Percentiles rank a stretch among this genome's conserved stretches.
phyloP scores from a whole-genome alignment of 2,888 invertebrate species.

The Buathra laborator region DNA sequence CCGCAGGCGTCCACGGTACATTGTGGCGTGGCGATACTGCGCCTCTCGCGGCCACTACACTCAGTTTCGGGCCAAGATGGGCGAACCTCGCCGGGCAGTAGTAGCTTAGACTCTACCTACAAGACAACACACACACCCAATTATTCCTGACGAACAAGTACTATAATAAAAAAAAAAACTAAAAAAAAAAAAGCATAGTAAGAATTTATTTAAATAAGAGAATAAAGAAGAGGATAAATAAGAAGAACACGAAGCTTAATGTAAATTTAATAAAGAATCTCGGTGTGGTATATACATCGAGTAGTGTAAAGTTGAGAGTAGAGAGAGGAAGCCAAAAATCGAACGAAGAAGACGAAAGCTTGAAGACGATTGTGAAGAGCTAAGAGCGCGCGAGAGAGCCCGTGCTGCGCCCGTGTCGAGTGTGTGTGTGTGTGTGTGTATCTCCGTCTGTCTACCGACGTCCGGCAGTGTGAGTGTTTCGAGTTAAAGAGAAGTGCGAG shows the following conservation, averaged over 20 bases:
- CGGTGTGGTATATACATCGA: conserved; percentile 13
- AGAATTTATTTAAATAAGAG: conserved; percentile 43
- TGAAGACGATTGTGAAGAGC: conserved; percentile 22
- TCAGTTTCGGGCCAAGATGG: conserved; percentile 83
- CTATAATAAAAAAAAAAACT: conserved; percentile 46
- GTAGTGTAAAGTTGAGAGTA: conserved; percentile 22
- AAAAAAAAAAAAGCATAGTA: conserved; percentile 43
- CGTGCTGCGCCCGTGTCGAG: conserved; percentile 24
- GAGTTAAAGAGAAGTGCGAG: conserved; percentile 54
- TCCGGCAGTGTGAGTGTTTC: conserved; percentile 24
- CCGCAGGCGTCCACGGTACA: conserved; percentile 11
- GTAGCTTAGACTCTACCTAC: conserved; percentile 85
- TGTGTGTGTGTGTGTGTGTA: conserved; percentile 7
- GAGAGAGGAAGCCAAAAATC: conserved; percentile 28
- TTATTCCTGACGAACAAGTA: conserved; percentile 67
- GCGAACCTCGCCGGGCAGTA: conserved; percentile 84
- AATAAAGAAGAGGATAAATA: conserved; percentile 15
- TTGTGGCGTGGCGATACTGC: conserved; percentile 73
- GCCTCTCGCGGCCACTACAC: conserved; percentile 74
- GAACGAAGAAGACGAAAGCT: conserved; percentile 2
- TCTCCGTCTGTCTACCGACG: conserved; percentile 23
- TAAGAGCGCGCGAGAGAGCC: conserved; percentile 1
- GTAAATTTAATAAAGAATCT: conserved; percentile 10
- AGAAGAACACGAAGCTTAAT: conserved; percentile 30
- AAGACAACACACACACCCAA: conserved; percentile 79